phyloP scores from a whole-genome alignment of 2,113 vertebrate genomes.

The Tachysurus vachellii region DNA sequence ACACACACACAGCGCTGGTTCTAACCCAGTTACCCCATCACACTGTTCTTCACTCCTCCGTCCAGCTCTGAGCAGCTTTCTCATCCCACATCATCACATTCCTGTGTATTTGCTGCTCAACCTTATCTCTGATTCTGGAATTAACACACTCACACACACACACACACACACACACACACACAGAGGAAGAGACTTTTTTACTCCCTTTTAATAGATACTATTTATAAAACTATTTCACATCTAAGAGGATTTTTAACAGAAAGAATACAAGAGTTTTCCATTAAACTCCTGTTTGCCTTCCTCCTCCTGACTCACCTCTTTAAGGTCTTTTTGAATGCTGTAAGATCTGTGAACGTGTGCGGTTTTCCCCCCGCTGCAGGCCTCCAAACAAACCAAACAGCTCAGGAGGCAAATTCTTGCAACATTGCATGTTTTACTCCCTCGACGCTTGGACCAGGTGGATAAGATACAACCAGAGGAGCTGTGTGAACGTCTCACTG shows the following conservation, averaged over 20 bases:
- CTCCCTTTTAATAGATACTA: neutral
- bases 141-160: conserved; percentile 17
- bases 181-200: neutral
- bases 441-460: neutral
- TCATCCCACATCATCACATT: conserved; percentile 62
- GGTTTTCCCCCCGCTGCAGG: neutral
- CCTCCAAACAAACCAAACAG: neutral
- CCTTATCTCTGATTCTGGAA: conserved; percentile 59
- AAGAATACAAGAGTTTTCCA: neutral
- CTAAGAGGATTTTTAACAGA: neutral
- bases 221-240: neutral
- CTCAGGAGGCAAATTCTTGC: neutral
- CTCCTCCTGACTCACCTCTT: neutral
- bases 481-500: neutral
- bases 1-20: neutral
- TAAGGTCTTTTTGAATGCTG: neutral
- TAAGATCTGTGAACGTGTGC: neutral
- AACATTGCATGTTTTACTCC: neutral
- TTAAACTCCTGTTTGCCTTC: neutral
- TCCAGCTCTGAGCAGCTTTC: conserved; percentile 52
- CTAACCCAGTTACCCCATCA: neutral
- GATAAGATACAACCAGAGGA: neutral
- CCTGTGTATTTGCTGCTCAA: conserved; percentile 53
- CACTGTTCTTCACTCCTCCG: conserved; percentile 17
- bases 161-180: neutral